phyloP scores from a whole-genome alignment of 2,113 vertebrate species.

The Polypterus senegalus region DNA sequence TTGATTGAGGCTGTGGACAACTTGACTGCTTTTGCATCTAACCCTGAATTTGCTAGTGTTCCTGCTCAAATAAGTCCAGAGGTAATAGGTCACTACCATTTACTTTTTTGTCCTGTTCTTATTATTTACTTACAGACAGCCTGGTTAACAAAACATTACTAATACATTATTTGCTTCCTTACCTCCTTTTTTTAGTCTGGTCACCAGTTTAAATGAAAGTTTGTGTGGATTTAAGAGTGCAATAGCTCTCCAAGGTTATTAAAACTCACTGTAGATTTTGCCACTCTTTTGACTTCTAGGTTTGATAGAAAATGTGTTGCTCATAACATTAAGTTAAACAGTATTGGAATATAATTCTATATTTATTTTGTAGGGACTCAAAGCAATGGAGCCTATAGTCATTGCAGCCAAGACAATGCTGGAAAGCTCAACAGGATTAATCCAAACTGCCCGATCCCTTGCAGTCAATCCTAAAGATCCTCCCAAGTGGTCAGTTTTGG shows the following conservation, averaged over 20 bases:
- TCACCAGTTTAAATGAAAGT: no score
- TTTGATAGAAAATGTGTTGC: neutral
- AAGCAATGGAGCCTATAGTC: conserved; percentile 87
- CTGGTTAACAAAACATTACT: no score
- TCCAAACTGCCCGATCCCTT: conserved; percentile 83
- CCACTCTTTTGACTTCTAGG: neutral
- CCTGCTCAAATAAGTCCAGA: conserved; percentile 89
- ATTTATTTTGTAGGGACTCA: conserved; percentile 56
- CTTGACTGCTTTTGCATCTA: conserved; percentile 87
- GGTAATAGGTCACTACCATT: conserved; percentile 35
- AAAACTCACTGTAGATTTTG: neutral
- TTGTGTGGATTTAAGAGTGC: neutral
- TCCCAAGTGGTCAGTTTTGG: conserved; percentile 84
- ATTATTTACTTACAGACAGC: no score
- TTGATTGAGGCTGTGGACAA: conserved; percentile 93
- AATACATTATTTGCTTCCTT: no score
- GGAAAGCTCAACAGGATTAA: conserved; percentile 83
- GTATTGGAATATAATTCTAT: neutral
- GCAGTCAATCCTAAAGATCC: conserved; percentile 94
- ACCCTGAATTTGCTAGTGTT: conserved; percentile 86
- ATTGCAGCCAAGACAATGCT: conserved; percentile 81
- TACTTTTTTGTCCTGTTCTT: no score
- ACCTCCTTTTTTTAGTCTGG: no score
- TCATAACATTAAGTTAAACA: neutral
- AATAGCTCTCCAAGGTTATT: neutral